phyloP scores from a whole-genome alignment of 2,797 vertebrate species.

The Acipenser ruthenus region DNA sequence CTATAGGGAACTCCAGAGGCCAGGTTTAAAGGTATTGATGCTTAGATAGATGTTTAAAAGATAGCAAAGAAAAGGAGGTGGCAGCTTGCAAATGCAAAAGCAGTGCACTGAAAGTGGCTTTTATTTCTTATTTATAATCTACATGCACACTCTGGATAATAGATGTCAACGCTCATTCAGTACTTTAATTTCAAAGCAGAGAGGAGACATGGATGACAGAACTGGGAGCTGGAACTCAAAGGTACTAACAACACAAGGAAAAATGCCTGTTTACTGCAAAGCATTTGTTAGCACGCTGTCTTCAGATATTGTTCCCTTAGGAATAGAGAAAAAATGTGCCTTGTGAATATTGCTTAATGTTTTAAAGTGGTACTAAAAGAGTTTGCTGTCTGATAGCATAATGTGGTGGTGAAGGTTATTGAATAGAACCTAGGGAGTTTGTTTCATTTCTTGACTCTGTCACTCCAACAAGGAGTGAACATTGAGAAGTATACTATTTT shows the following conservation, averaged over 20 bases:
- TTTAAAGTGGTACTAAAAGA: constrained; percentile 66
- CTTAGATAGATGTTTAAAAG: constrained; percentile 43
- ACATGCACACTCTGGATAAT: constrained; percentile 61
- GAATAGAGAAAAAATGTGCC: constrained; percentile 55
- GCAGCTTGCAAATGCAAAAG: constrained; percentile 73
- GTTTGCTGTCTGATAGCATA: constrained; percentile 60
- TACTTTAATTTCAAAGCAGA: constrained; percentile 61
- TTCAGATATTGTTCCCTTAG: constrained; percentile 66
- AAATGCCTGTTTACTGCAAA: constrained; percentile 70
- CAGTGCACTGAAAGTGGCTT: constrained; percentile 69
- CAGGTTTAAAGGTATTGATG: constrained; percentile 40
- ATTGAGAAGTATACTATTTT: neutral
- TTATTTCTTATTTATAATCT: constrained; percentile 90
- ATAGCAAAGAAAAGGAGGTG: constrained; percentile 47
- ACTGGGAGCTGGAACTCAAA: constrained; percentile 51
- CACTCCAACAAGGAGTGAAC: neutral
- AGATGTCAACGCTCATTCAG: constrained; percentile 68
- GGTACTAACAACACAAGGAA: constrained; percentile 61
- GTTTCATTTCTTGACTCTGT: constrained; percentile 60
- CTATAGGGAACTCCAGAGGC: constrained; percentile 39
- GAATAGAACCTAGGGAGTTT: constrained; percentile 62
- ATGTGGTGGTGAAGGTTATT: constrained; percentile 52
- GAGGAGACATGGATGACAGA: constrained; percentile 61
- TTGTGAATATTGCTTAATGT: constrained; percentile 57
- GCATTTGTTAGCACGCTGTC: constrained; percentile 70